Percentiles rank a stretch among this genome's conserved stretches.
These are phyloP conservation scores for Idris sp. DNA, from an alignment of 1,140 invertebrate species.

Conservation along the genomic window DNA sequence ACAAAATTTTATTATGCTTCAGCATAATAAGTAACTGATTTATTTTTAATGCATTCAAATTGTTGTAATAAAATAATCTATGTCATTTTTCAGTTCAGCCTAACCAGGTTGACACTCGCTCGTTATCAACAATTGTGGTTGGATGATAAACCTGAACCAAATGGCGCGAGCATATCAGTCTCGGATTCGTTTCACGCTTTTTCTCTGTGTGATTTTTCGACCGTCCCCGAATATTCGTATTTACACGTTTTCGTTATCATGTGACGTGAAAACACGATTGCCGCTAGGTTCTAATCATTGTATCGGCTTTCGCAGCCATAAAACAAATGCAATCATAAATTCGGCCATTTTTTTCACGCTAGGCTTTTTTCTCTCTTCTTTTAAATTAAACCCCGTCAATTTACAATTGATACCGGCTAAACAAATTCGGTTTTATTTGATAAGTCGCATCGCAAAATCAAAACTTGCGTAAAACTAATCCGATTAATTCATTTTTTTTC, in stretches of 20 bases:
- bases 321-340: constrained; percentile 46
- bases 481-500: constrained; percentile 8
- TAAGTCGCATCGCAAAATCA: constrained; percentile 12
- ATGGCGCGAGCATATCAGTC: constrained; percentile 24
- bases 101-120: constrained; percentile 23
- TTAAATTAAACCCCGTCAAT: constrained; percentile 15
- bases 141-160: constrained; percentile 38
- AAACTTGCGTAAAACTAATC: constrained; percentile 4
- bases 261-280: constrained; percentile 33
- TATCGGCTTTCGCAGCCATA: constrained; percentile 14
- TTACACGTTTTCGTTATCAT: constrained; percentile 39
- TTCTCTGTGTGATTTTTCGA: constrained; percentile 37
- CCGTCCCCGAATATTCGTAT: constrained; percentile 9
- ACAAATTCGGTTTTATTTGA: constrained; percentile 13
- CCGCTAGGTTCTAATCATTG: constrained; percentile 27
- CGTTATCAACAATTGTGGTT: constrained; percentile 54
- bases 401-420: constrained; percentile 28
- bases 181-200: constrained; percentile 32
- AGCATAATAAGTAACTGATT: background rate
- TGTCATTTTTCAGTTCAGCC: constrained; percentile 42
- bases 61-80: constrained; percentile 36
- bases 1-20: too few species aligned
- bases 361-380: constrained; percentile 8
- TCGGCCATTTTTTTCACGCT: constrained; percentile 9
- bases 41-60: background rate